Percentiles rank a stretch among this genome's conserved stretches.
Evolutionary conservation across 2,888 invertebrate species (phyloP).

Genomic region (Euproctis similis): DNA sequence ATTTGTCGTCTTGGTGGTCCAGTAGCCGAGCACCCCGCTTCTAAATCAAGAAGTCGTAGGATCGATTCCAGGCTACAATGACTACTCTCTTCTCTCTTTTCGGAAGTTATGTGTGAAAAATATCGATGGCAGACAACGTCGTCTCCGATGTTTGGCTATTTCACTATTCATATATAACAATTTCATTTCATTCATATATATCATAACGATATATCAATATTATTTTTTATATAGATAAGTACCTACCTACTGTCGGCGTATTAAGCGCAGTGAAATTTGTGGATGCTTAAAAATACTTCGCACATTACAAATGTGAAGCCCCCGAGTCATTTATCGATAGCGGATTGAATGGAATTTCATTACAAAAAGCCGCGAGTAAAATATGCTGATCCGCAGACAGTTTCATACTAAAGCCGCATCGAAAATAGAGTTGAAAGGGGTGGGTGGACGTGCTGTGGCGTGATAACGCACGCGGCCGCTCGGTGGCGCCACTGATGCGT

Average conservation of each 20-base stretch:
- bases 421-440: constrained; percentile 54
- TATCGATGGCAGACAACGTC: too few species aligned
- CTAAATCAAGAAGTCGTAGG: too few species aligned
- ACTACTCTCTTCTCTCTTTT: too few species aligned
- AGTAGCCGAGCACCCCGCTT: too few species aligned
- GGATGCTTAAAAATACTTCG: background rate
- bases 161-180: too few species aligned
- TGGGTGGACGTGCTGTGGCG: constrained; percentile 45
- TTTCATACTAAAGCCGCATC: constrained; percentile 56
- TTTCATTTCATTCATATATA: background rate
- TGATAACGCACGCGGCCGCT: constrained; percentile 47
- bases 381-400: constrained; percentile 65
- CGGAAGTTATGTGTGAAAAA: too few species aligned
- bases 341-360: constrained; percentile 46
- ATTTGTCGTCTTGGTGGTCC: too few species aligned
- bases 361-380: constrained; percentile 51
- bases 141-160: too few species aligned
- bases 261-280: background rate
- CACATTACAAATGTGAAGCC: constrained; percentile 29
- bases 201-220: background rate
- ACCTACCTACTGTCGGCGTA: too few species aligned
- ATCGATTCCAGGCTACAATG: too few species aligned
- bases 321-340: constrained; percentile 49
- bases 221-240: too few species aligned
- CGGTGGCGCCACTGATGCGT: constrained; percentile 43